A percentile compares a stretch with the other conserved stretches of the same genome.
Evolutionary conservation across 2,888 invertebrate genomes (phyloP).

Genomic region (Leptinotarsa tumamoca): DNA sequence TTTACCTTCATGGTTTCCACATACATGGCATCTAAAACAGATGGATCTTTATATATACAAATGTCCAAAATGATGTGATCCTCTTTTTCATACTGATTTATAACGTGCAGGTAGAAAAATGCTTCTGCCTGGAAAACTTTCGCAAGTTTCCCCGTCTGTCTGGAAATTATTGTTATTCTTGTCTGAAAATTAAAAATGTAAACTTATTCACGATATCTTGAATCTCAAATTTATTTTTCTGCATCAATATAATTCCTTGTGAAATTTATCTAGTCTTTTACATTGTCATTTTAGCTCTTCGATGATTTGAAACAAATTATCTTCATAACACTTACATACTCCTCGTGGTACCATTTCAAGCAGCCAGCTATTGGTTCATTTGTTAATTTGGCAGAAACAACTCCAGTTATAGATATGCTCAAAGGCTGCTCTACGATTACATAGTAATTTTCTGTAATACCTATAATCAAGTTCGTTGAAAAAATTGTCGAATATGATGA

Average conservation of each 20-base stretch:
- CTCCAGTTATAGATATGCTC: conserved; percentile 75
- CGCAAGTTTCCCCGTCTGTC: conserved; percentile 70
- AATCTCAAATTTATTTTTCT: conserved; percentile 59
- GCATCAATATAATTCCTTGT: too few relatives aligned
- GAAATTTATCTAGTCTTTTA: too few relatives aligned
- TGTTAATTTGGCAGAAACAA: conserved; percentile 72
- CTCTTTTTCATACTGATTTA: conserved; percentile 82
- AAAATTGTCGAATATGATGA: background rate
- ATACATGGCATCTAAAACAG: conserved; percentile 89
- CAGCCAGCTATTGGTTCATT: conserved; percentile 77
- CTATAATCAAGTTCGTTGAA: conserved; percentile 50
- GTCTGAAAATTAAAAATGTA: conserved; percentile 65
- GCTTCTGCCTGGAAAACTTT: conserved; percentile 74
- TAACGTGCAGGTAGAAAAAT: conserved; percentile 87
- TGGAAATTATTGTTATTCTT: conserved; percentile 69
- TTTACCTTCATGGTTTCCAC: conserved; percentile 81
- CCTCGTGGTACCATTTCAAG: conserved; percentile 81
- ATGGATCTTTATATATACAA: conserved; percentile 84
- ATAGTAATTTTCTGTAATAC: conserved; percentile 87
- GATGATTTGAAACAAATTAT: too few relatives aligned
- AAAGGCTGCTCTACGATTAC: conserved; percentile 92
- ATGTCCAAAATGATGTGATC: conserved; percentile 81
- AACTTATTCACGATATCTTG: conserved; percentile 45
- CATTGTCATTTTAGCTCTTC: too few relatives aligned
- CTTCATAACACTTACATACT: conserved; percentile 69